Base-by-base conservation (phyloP, 2,797 vertebrate genomes). In the Nannoperca australis region DNA sequence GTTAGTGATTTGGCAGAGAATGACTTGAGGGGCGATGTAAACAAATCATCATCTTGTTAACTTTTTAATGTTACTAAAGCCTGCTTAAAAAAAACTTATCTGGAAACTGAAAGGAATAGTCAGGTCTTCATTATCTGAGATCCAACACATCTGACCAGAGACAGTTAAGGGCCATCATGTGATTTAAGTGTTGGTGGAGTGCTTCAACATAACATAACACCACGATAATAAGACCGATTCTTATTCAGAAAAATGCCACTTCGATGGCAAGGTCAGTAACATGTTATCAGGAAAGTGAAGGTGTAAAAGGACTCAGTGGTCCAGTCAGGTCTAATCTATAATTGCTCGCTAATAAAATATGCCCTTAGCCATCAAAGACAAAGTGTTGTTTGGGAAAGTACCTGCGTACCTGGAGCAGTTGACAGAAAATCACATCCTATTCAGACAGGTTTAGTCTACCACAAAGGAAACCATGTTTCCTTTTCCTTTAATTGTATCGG, bases 401-500 rank as follows among this genome's bases (percentile, higher is more conserved):
- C 54, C 18, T 36, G 27, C 18, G 13, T 1, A 24, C 6, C 20
- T 40, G 38, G 11, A 68, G 22, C 34, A 50, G 9, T 13, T 13
- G 38, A 70, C 6, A 54, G 2, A 10, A 50, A 58, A 44, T 30
- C n/a, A n/a, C n/a, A n/a, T n/a, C n/a, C n/a, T n/a, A n/a, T n/a
- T n/a, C n/a, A n/a, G n/a, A n/a, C n/a, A 79, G 30, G 27, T 73
- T 47, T 50, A 17, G 5, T 32, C 20, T 0, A n/a, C 55, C 55
- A 76, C 50, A 42, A 67, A 69, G 70, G 14, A 14, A 58, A 45
- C 7, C 71, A 6, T 13, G 47, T 69, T 85, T 40, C 32, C 40
- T 54, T 60, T 62, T 51, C 40, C 22, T 14, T 34, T 13, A 0
- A 24, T 34, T 34, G 7, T 0, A 38, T 34, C 45, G 38, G 18